These are phyloP conservation scores for Geococcyx californianus DNA, from an alignment of 2,113 vertebrate species.

Conservation along the genomic window DNA sequence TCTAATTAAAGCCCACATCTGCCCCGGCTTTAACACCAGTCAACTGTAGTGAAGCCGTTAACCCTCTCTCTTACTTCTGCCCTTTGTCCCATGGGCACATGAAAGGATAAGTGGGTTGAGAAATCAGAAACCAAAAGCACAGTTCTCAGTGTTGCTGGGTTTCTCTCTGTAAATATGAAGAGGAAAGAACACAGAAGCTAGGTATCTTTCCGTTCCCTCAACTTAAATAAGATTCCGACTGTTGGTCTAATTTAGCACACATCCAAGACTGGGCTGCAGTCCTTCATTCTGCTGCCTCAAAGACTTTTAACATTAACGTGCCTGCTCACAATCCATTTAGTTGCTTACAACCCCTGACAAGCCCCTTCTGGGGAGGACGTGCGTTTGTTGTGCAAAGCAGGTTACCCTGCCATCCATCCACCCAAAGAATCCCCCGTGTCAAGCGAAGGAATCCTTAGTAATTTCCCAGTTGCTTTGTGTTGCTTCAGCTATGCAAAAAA, in stretches of 20 bases:
- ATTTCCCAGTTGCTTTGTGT: neutral
- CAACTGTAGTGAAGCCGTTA: constrained; percentile 11
- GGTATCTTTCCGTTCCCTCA: neutral
- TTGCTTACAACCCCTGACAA: neutral
- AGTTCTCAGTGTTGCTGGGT: neutral
- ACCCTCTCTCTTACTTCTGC: neutral
- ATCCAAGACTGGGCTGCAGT: neutral
- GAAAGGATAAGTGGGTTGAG: neutral
- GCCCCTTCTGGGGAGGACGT: neutral
- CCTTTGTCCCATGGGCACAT: neutral
- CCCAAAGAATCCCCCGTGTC: neutral
- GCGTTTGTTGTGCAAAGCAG: neutral
- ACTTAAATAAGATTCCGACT: neutral
- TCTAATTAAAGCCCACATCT: constrained; percentile 53
- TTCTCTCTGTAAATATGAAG: neutral
- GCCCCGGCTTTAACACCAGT: neutral
- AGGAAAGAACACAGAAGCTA: neutral
- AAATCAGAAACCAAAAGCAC: neutral
- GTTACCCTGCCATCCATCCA: neutral
- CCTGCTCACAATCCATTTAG: neutral
- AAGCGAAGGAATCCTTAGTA: neutral
- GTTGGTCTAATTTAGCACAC: neutral
- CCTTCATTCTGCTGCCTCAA: neutral
- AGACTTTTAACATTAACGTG: neutral
- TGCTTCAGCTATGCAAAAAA: neutral